Conservation (phyloP, 2,888 invertebrate genomes). For the Odontocerum albicorne region DNA sequence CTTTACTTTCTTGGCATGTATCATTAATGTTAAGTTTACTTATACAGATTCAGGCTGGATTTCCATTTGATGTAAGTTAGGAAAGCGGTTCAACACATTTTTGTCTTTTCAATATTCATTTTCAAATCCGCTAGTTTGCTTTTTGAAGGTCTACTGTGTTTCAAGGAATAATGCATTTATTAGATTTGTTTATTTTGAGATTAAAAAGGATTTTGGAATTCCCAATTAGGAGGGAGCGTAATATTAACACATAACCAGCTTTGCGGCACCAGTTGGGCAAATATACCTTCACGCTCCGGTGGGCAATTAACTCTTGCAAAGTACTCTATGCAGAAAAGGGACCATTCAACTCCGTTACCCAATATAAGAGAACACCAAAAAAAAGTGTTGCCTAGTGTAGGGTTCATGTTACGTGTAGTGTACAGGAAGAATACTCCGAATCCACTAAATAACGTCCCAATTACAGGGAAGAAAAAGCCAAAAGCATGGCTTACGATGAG, state of each 20-base stretch:
- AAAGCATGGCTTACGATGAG: slow-evolving; percentile 77
- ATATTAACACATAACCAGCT: slow-evolving; percentile 49
- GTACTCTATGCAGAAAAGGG: slow-evolving; percentile 84
- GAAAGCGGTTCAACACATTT: no score
- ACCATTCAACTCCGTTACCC: slow-evolving; percentile 76
- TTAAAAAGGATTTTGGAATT: slow-evolving; percentile 7
- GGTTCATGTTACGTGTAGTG: slow-evolving; percentile 50
- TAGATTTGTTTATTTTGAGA: no score
- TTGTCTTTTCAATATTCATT: no score
- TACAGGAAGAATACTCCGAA: slow-evolving; percentile 63
- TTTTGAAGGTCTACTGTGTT: no score
- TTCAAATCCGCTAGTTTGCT: no score
- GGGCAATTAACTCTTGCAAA: slow-evolving; percentile 79
- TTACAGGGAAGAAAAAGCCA: slow-evolving; percentile 85
- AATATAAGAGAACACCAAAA: slow-evolving; percentile 79
- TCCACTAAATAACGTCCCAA: slow-evolving; percentile 76
- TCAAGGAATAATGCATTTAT: no score
- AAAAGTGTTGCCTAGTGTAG: slow-evolving; percentile 63
- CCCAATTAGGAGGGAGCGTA: neutral
- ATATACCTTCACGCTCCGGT: slow-evolving; percentile 9
- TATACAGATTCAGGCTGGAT: no score
- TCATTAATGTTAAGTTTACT: no score
- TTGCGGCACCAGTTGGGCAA: slow-evolving; percentile 53
- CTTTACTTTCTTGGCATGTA: no score
- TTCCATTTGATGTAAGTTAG: no score